Percentiles rank a stretch among this genome's conserved stretches.
Conservation (phyloP, 2,888 invertebrate genomes). For the Luperina testacea region DNA sequence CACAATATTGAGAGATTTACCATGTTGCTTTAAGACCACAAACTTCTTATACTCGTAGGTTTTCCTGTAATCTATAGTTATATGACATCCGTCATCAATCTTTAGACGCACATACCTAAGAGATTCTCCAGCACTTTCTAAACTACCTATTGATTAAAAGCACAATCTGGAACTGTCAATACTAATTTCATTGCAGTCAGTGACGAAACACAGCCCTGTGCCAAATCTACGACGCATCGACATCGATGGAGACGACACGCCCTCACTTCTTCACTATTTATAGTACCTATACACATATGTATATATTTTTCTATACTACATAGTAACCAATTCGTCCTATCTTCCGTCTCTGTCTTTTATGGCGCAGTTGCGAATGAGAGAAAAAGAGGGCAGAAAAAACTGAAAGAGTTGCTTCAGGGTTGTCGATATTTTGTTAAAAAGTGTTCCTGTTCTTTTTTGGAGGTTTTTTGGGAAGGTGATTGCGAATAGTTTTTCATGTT, state of each 20-base stretch:
- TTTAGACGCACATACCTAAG: not conserved
- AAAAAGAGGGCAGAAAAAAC: slow-evolving; percentile 60
- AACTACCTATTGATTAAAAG: slow-evolving; percentile 3
- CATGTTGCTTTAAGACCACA: no score
- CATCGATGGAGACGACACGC: slow-evolving; percentile 60
- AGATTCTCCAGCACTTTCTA: slow-evolving; percentile 2
- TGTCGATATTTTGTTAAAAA: slow-evolving; percentile 42
- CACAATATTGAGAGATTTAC: no score
- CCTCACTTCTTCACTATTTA: slow-evolving; percentile 53
- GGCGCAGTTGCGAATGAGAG: slow-evolving; percentile 38
- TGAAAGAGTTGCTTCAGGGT: slow-evolving; percentile 48
- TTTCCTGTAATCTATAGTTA: not conserved
- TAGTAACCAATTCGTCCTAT: slow-evolving; percentile 40
- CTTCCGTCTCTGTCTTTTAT: slow-evolving; percentile 40
- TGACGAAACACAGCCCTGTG: slow-evolving; percentile 53
- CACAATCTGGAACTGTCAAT: slow-evolving; percentile 23
- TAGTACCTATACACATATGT: not conserved
- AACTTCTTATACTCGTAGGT: no score
- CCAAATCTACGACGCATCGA: slow-evolving; percentile 57
- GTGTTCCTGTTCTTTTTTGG: slow-evolving; percentile 49
- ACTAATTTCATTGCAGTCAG: slow-evolving; percentile 17
- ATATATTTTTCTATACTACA: slow-evolving; percentile 9
- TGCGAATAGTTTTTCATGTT: not conserved
- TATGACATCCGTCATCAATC: not conserved
- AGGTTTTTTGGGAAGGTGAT: not conserved